Evolutionary conservation across 1,140 invertebrate genomes (phyloP).

Genomic region (Thrips palmi): DNA sequence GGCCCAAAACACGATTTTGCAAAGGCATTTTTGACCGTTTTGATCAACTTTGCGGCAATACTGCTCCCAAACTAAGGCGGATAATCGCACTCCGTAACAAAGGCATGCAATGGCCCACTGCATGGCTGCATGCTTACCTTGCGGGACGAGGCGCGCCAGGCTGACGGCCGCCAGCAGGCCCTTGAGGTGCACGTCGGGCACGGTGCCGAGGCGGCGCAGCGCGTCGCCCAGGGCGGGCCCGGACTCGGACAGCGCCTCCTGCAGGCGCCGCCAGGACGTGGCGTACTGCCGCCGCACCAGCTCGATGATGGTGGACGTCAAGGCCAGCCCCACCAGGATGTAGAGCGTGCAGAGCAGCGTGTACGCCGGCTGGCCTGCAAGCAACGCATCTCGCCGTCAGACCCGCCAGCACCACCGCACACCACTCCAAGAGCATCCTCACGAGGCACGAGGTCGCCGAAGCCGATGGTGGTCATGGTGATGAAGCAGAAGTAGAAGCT

Average conservation of each 20-base stretch:
- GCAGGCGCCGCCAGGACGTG: constrained; percentile 60
- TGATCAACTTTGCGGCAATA: too few relatives aligned
- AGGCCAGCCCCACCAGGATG: constrained; percentile 78
- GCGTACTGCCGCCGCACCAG: constrained; percentile 67
- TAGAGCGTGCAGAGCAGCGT: constrained; percentile 82
- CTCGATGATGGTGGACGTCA: constrained; percentile 90
- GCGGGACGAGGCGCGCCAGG: constrained; percentile 15
- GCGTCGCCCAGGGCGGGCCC: constrained; percentile 53
- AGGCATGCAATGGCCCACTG: too few relatives aligned
- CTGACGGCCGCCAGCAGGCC: constrained; percentile 41
- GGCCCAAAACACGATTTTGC: too few relatives aligned
- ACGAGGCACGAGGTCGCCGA: constrained; percentile 82
- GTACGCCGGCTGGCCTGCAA: constrained; percentile 61
- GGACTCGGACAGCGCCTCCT: constrained; percentile 60
- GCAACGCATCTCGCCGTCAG: constrained; percentile 8
- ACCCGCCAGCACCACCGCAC: too few relatives aligned
- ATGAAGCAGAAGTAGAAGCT: constrained; percentile 90
- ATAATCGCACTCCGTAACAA: too few relatives aligned
- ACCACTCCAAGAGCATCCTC: constrained; percentile 26
- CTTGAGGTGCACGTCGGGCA: constrained; percentile 42
- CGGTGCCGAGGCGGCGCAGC: constrained; percentile 39
- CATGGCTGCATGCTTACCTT: constrained; percentile 15
- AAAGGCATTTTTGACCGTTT: too few relatives aligned
- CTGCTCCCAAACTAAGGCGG: too few relatives aligned
- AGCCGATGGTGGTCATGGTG: constrained; percentile 87